These are phyloP conservation scores for Orestias chungarensis DNA, from an alignment of 2,797 vertebrate species.

Conservation along the genomic window DNA sequence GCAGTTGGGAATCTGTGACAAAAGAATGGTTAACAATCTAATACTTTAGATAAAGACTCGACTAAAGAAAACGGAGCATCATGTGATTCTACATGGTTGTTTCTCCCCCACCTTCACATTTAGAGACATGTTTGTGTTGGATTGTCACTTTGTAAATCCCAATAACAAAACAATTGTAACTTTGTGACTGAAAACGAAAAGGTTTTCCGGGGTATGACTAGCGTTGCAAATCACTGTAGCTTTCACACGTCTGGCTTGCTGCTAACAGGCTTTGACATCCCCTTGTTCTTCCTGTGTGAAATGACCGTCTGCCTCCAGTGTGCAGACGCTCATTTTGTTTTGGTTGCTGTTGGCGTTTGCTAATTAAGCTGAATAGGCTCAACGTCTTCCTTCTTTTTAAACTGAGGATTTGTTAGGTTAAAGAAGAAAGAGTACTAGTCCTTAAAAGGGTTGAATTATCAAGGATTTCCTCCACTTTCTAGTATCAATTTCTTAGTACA, in stretches of 20 bases:
- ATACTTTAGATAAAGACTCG: neutral
- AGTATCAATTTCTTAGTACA: too few relatives aligned
- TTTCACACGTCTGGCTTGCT: conserved; percentile 59
- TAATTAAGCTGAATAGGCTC: conserved; percentile 56
- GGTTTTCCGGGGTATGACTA: neutral
- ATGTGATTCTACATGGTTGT: neutral
- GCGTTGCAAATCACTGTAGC: conserved; percentile 12
- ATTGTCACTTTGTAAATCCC: neutral
- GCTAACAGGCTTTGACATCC: conserved; percentile 47
- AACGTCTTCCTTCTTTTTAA: conserved; percentile 3
- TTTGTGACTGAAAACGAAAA: neutral
- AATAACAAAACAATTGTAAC: neutral
- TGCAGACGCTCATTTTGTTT: conserved; percentile 23
- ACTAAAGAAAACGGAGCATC: neutral
- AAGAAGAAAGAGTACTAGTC: neutral
- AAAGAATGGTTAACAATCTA: neutral
- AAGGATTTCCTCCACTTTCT: too few relatives aligned
- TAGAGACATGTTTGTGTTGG: neutral
- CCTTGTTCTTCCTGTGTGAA: conserved; percentile 21
- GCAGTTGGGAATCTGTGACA: neutral
- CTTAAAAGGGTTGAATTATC: neutral
- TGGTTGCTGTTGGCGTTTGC: conserved; percentile 38
- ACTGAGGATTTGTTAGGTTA: neutral
- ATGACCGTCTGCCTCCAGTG: conserved; percentile 25
- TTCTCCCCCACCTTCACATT: neutral